Base-by-base conservation (phyloP, 2,797 vertebrate genomes). In the Eleutherodactylus coqui region DNA sequence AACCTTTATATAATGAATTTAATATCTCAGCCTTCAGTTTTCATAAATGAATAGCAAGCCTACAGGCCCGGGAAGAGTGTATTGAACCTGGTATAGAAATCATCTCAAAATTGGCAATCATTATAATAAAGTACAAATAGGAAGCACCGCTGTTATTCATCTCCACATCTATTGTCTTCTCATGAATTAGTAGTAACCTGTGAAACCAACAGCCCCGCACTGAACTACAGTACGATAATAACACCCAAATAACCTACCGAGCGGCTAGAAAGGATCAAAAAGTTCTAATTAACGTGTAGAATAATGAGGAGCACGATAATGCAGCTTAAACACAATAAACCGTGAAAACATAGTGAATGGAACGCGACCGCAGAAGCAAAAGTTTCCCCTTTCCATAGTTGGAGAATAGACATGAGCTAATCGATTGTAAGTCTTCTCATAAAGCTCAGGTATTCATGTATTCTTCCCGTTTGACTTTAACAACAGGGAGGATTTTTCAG, bases 261-360 rank as follows among this genome's bases (percentile, higher is more conserved):
- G 45, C 45, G 2, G 14, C 79, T 24, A 49, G 19, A 82, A 70
- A 81, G 51, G 43, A 49, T 81, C 60, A 69, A 43, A 67, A 69
- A 82, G 53, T 38, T 70, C 64, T 70, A 82, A 70, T 82, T 51
- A 82, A 69, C 38, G 79, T 70, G 32, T 55, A 82, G 13, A 69
- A 72, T 70, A 82, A 70, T 69, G 45, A 69, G 34, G 41, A 41
- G 58, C 34, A 69, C 79, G 64, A 69, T 70, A 82, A 72, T 70
- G 79, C 32, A 24, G 41, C 51, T 81, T 81, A 34, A 21, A 16
- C 79, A 81, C 32, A 67, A 81, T 62, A 80, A 64, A 81, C 60
- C 41, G 34, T 45, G 19, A 11, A 81, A 47, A 45, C 60, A 81
- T 34, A 34, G 36, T 81, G 62, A 51, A 81, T 29, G 32, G 62